Evolutionary conservation across 2,113 vertebrate genomes (phyloP).

Genomic region (Passer montanus): DNA sequence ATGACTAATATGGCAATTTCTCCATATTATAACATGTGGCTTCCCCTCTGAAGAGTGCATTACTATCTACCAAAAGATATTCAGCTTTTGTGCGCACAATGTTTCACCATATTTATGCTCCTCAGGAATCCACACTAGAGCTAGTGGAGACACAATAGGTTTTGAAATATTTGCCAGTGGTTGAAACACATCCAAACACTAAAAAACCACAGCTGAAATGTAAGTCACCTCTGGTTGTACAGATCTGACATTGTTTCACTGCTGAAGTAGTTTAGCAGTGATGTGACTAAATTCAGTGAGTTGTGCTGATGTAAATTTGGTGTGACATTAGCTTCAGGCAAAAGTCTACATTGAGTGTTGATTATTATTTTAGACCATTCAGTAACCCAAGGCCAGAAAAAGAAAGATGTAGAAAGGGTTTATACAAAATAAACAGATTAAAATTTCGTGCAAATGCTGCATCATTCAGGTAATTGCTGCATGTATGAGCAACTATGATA

Average conservation of each 20-base stretch:
- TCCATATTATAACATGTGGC: not conserved
- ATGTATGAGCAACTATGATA: rapidly evolving
- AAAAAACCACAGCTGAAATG: not conserved
- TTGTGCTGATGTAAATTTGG: not conserved
- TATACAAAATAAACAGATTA: not conserved
- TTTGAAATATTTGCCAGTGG: not conserved
- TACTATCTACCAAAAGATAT: not conserved
- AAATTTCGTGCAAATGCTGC: not conserved
- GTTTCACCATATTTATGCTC: not conserved
- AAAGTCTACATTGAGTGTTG: not conserved
- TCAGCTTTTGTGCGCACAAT: not conserved
- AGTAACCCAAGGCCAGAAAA: not conserved
- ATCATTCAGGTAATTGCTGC: rapidly evolving
- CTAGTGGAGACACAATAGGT: not conserved
- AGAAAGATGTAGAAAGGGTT: not conserved
- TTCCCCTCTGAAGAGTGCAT: not conserved
- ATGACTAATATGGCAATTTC: not conserved
- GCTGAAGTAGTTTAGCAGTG: not conserved
- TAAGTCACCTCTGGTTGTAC: not conserved
- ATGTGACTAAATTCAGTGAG: not conserved
- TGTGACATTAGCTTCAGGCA: not conserved
- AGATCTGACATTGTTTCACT: not conserved
- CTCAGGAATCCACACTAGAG: not conserved
- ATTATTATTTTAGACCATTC: not conserved
- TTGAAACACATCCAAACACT: not conserved